Percentiles rank a stretch among this genome's conserved stretches.
Conservation (phyloP, 37 sponge, comb jelly and placozoan species). For the Axinella damicornis region DNA sequence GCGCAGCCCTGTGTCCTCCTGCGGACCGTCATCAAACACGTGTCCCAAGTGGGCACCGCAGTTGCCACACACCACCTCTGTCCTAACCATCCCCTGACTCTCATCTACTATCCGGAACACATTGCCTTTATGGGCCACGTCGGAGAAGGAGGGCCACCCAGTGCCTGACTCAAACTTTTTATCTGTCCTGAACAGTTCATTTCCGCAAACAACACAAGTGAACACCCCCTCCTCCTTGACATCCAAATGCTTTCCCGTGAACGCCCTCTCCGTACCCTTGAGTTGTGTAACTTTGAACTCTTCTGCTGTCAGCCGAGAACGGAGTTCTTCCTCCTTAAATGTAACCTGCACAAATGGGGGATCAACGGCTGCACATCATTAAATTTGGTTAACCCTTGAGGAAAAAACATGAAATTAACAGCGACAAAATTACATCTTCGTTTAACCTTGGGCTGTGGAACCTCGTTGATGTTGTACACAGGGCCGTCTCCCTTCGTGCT, state of each 20-base stretch:
- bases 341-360: conserved; percentile 13
- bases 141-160: conserved; percentile 89
- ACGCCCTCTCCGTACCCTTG: conserved; percentile 63
- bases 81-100: conserved; percentile 66
- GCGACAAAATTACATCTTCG: no score
- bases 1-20: conserved; percentile 61
- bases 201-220: conserved; percentile 81
- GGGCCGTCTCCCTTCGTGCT: conserved; percentile 27
- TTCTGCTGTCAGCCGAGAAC: conserved; percentile 52
- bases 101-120: conserved; percentile 63
- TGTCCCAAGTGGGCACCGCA: conserved; percentile 90
- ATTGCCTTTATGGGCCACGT: conserved; percentile 60
- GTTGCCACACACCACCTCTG: conserved; percentile 58
- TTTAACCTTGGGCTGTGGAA: background rate
- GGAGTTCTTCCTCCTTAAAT: conserved; percentile 78
- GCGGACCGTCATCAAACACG: conserved; percentile 84
- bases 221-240: conserved; percentile 70
- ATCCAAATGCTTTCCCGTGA: conserved; percentile 49
- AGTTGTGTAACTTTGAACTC: conserved; percentile 77
- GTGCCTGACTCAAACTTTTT: conserved; percentile 81
- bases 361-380: no score
- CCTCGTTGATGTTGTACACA: conserved; percentile 11
- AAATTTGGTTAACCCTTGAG: no score
- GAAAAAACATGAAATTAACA: no score
- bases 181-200: conserved; percentile 68